phyloP scores from a whole-genome alignment of 1,140 invertebrate genomes.

The Tetranychus urticae region DNA sequence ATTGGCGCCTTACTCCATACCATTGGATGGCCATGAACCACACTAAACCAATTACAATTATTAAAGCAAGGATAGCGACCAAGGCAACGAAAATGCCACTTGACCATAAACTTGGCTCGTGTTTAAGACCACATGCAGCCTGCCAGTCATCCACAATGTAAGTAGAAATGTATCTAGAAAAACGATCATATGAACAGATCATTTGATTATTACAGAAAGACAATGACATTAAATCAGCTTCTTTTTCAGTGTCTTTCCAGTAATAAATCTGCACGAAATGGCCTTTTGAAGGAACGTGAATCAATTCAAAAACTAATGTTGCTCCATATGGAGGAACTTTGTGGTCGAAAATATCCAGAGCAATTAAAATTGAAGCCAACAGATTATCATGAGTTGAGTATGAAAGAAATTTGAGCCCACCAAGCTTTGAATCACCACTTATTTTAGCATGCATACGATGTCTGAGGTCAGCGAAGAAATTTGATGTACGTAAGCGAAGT shows the following conservation, averaged over 20 bases:
- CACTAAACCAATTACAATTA: not conserved
- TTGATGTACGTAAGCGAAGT: not conserved
- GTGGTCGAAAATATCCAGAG: slow-evolving; percentile 1
- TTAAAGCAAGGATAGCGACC: not conserved
- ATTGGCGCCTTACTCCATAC: no score
- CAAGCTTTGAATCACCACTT: not conserved
- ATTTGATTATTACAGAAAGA: not conserved
- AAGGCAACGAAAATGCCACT: not conserved
- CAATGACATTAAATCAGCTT: not conserved
- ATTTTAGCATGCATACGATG: not conserved
- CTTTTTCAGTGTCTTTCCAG: slow-evolving; percentile 5
- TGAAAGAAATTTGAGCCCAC: not conserved
- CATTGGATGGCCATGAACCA: no score
- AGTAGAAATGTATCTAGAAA: not conserved
- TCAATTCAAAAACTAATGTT: slow-evolving; percentile 5
- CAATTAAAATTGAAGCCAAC: slow-evolving; percentile 6
- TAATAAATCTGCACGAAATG: slow-evolving; percentile 1
- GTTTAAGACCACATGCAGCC: slow-evolving; percentile 1
- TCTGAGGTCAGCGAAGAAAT: not conserved
- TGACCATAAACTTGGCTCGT: not conserved
- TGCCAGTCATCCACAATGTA: slow-evolving; percentile 3
- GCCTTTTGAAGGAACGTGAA: not conserved
- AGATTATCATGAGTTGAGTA: slow-evolving; percentile 6
- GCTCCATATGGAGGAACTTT: slow-evolving; percentile 5
- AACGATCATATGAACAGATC: not conserved